Conservation (phyloP, 1,140 invertebrate species). For the Popillia japonica region DNA sequence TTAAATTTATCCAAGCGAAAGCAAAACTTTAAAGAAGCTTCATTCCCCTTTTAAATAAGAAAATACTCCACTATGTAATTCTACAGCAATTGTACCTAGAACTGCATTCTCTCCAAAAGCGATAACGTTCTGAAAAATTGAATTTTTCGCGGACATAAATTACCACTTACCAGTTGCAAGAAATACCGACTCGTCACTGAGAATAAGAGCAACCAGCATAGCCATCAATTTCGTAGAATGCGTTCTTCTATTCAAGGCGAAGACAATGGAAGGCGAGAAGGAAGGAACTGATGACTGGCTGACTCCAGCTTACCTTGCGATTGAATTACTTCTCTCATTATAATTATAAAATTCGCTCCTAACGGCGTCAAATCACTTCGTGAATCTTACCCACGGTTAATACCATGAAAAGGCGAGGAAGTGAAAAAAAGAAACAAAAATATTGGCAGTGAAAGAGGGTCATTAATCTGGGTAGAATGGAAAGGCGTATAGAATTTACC, state of each 20-base stretch:
- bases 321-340: not conserved
- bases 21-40: no score
- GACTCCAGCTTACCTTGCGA: not conserved
- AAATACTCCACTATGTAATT: no score
- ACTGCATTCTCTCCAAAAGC: no score
- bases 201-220: not conserved
- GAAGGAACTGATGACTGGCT: not conserved
- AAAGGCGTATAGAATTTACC: not conserved
- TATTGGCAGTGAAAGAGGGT: not conserved
- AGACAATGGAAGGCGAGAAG: not conserved
- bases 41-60: no score
- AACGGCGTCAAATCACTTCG: no score
- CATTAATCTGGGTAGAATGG: not conserved
- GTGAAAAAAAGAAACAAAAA: no score
- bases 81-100: no score
- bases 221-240: not conserved
- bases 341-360: not conserved
- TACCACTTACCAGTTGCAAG: slow-evolving; percentile 6
- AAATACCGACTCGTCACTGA: not conserved
- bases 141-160: slow-evolving; percentile 15
- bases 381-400: no score
- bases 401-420: no score
- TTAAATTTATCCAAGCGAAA: no score
- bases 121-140: not conserved
- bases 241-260: not conserved